Evolutionary conservation across 2,797 vertebrate genomes (phyloP), one percentile per base, ranked within the genome.

Genomic region (Sebastiscus tertius): DNA sequence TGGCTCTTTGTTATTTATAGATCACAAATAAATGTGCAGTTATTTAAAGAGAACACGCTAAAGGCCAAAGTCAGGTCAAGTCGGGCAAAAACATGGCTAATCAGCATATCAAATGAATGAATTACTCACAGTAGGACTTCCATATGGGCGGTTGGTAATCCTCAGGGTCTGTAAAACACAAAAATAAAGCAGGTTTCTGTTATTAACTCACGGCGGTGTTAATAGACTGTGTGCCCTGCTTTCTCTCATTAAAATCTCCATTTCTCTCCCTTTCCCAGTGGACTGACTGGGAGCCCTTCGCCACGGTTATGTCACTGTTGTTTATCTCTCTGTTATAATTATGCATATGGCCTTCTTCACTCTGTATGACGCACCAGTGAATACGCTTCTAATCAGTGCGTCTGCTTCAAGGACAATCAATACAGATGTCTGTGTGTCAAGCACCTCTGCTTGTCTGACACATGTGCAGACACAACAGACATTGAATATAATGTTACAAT

Each of bases 111-210:
- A 67, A 76, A 82, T 72, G 3, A 75, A 66, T 75, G 1, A 46
- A 75, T 81, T 80, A 99, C 98, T 99, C 92, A 99, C 98, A 94
- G 95, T 99, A 99, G 27, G 98, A 99, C 96, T 99, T 99, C 98
- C 98, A 99, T 97, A 99, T 98, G 55, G 98, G 98, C 68, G 98
- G 98, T 82, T 99, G 98, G 93, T 98, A 99, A 91, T 99, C 98
- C 95, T 99, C 98, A 83, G 97, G 97, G 96, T 99, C 98, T 99
- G 94, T 80, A 95, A 97, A 89, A 87, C 67, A 93, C 55, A 90
- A 77, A 82, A 79, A 87, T 14, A 91, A 77, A 77, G 49, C 52
- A 89, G 72, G 27, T 74, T 81, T 80, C 20, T 67, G 64, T 90
- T 54, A 88, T 72, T 27, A 87, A 61, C 71, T 80, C 62, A 52